A percentile compares a stretch with the other conserved stretches of the same genome.
phyloP scores from a whole-genome alignment of 1,140 invertebrate genomes.

The Brachionus paranguensis region DNA sequence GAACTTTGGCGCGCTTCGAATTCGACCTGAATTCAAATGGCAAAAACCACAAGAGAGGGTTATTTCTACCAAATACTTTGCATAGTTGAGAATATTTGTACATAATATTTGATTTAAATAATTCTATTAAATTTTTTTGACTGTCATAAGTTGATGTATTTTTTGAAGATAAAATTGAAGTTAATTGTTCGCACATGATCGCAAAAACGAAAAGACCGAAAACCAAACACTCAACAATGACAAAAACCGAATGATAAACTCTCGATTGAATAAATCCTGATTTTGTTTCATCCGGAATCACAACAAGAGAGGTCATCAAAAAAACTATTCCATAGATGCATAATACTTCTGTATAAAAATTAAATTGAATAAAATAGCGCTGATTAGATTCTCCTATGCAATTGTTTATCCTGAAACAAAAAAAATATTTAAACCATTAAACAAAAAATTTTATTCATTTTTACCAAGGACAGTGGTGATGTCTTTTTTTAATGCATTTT shows the following conservation, averaged over 20 bases:
- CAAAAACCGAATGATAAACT: slow-evolving; percentile 13
- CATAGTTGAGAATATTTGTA: neutral
- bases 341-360: slow-evolving; percentile 32
- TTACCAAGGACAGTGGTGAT: slow-evolving; percentile 29
- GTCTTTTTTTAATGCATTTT: slow-evolving; percentile 13
- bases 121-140: neutral
- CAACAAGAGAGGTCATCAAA: neutral
- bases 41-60: neutral
- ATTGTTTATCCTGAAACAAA: slow-evolving; percentile 9
- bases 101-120: neutral
- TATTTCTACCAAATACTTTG: slow-evolving; percentile 7
- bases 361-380: slow-evolving; percentile 31
- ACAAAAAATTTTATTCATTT: neutral
- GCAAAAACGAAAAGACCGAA: slow-evolving; percentile 21
- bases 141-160: neutral
- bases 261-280: neutral
- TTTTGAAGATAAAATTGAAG: neutral
- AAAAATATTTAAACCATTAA: neutral
- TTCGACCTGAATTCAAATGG: neutral
- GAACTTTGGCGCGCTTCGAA: neutral
- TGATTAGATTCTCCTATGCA: slow-evolving; percentile 19
- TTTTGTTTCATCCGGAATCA: neutral
- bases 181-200: slow-evolving; percentile 7
- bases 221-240: neutral
- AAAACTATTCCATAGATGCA: neutral